Evolutionary conservation across 2,797 vertebrate genomes (phyloP).

Genomic region (Buphagus erythrorhynchus): DNA sequence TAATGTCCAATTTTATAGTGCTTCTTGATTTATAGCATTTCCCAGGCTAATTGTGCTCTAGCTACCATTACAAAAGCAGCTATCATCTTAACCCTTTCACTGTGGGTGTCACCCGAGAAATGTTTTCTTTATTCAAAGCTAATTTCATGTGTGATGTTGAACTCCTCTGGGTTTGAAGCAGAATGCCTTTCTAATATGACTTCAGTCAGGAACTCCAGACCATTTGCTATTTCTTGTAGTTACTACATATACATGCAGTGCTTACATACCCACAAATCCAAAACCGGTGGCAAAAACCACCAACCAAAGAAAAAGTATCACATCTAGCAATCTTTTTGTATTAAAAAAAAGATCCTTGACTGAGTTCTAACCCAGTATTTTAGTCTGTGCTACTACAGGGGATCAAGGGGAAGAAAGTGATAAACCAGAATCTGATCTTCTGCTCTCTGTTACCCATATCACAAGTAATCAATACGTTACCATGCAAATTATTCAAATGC

Average conservation of each 20-base stretch:
- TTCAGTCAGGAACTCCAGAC: background rate
- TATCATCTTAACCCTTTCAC: slow-evolving; percentile 33
- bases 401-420: background rate
- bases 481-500: background rate
- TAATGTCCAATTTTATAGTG: slow-evolving; percentile 64
- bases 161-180: background rate
- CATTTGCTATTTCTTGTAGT: background rate
- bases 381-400: background rate
- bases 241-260: rapidly evolving
- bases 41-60: background rate
- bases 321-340: background rate
- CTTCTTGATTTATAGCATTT: slow-evolving; percentile 70
- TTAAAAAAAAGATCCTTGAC: background rate
- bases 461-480: background rate
- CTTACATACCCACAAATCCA: background rate
- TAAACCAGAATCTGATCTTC: background rate
- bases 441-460: background rate
- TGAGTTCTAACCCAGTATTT: background rate
- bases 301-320: background rate
- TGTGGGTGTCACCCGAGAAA: background rate
- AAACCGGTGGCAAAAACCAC: background rate
- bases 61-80: background rate
- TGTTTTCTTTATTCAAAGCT: background rate
- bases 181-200: background rate
- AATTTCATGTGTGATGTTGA: background rate